Evolutionary conservation across 2,888 invertebrate genomes (phyloP).

Genomic region (Elegia similella): DNA sequence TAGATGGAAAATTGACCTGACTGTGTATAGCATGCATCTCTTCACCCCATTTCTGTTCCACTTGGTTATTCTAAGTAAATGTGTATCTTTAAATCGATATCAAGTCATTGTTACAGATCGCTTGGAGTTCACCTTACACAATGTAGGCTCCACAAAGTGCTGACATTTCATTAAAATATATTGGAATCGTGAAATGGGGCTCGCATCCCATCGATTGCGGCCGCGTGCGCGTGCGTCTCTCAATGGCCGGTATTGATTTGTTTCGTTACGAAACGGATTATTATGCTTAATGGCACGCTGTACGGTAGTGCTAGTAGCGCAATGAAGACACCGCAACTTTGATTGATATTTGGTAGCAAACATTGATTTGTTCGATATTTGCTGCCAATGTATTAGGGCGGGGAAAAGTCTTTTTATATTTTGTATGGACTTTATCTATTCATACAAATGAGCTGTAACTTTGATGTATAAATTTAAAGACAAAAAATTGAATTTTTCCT

Average conservation of each 20-base stretch:
- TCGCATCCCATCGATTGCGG: slow-evolving; percentile 74
- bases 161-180: slow-evolving; percentile 79
- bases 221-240: slow-evolving; percentile 57
- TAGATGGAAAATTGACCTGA: no score
- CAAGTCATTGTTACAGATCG: slow-evolving; percentile 34
- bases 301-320: slow-evolving; percentile 10
- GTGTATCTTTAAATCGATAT: background rate
- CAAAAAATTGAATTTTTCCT: no score
- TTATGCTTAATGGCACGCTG: slow-evolving; percentile 38
- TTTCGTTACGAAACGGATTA: slow-evolving; percentile 56
- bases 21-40: no score
- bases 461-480: no score
- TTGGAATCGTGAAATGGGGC: slow-evolving; percentile 78
- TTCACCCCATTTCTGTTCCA: no score
- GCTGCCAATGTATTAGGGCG: background rate
- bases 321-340: slow-evolving; percentile 11
- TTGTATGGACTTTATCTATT: no score
- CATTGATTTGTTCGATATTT: slow-evolving; percentile 3
- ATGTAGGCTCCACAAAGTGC: slow-evolving; percentile 71
- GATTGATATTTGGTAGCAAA: slow-evolving; percentile 11
- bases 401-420: no score
- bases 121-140: slow-evolving; percentile 56
- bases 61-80: background rate
- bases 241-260: slow-evolving; percentile 66
- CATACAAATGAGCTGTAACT: no score